These are phyloP conservation scores for Sisyra nigra DNA, from an alignment of 2,888 invertebrate genomes.

Conservation along the genomic window DNA sequence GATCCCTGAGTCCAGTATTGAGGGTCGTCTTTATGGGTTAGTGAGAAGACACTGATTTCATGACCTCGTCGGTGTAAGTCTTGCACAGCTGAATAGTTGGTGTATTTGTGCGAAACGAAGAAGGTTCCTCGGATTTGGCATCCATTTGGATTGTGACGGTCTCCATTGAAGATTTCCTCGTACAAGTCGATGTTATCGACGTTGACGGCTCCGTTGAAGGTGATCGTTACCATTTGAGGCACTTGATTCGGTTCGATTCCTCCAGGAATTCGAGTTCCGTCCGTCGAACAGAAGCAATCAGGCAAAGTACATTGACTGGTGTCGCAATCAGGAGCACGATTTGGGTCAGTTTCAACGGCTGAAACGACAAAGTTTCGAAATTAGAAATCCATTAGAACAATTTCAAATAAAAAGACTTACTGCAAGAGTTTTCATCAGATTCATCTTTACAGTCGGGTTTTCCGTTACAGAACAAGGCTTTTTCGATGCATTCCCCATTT, in stretches of 20 bases:
- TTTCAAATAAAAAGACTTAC: constrained; percentile 41
- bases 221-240: constrained; percentile 86
- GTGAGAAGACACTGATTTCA: constrained; percentile 81
- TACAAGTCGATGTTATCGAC: constrained; percentile 86
- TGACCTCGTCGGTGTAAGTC: constrained; percentile 80
- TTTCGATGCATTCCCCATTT: constrained; percentile 82
- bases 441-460: constrained; percentile 87
- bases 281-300: constrained; percentile 86
- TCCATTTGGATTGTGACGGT: constrained; percentile 74
- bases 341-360: constrained; percentile 84
- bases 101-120: constrained; percentile 86
- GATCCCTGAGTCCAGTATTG: constrained; percentile 77
- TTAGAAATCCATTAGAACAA: neutral
- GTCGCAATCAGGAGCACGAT: constrained; percentile 83
- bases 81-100: constrained; percentile 79
- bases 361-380: constrained; percentile 19
- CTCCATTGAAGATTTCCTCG: constrained; percentile 76
- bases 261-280: constrained; percentile 79
- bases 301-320: constrained; percentile 75
- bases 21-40: constrained; percentile 86
- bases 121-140: constrained; percentile 80
- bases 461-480: constrained; percentile 84
- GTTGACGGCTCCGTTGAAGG: constrained; percentile 85
- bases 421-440: constrained; percentile 89
- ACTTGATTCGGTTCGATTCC: constrained; percentile 68